Evolutionary conservation across 2,888 invertebrate species (phyloP).

Genomic region (Icerya purchasi): DNA sequence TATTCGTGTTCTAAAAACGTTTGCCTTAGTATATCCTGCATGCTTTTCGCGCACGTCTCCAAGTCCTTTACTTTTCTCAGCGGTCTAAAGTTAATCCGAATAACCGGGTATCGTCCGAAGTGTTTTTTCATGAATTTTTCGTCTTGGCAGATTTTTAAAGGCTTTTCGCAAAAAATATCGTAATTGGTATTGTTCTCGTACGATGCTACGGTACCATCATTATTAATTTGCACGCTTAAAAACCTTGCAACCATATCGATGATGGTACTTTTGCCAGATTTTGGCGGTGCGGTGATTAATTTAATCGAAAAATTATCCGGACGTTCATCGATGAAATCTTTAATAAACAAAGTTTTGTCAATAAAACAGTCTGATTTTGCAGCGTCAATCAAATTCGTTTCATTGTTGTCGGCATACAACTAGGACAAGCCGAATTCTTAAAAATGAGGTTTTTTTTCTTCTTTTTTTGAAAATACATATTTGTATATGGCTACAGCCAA

Average conservation of each 20-base stretch:
- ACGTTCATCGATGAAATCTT: not conserved
- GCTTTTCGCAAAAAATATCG: not conserved
- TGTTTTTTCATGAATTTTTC: not conserved
- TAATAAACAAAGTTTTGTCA: not conserved
- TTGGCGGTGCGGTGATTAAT: not conserved
- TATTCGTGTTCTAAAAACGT: too few relatives aligned
- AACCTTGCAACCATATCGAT: not conserved
- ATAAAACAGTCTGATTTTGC: not conserved
- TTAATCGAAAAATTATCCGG: not conserved
- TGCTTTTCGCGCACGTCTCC: not conserved
- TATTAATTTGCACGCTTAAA: not conserved
- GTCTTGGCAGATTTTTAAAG: not conserved
- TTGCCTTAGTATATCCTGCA: too few relatives aligned
- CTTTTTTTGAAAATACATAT: too few relatives aligned
- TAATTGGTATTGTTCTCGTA: not conserved
- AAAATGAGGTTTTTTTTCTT: too few relatives aligned
- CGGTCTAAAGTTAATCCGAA: not conserved
- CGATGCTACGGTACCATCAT: not conserved
- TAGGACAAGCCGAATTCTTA: too few relatives aligned
- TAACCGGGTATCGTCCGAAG: not conserved
- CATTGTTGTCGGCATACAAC: too few relatives aligned
- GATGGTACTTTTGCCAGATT: not conserved
- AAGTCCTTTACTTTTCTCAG: not conserved
- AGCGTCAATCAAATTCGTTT: not conserved
- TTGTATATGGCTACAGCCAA: too few relatives aligned